Base-by-base conservation (phyloP, 1,140 invertebrate genomes). In the Dendroctonus valens region DNA sequence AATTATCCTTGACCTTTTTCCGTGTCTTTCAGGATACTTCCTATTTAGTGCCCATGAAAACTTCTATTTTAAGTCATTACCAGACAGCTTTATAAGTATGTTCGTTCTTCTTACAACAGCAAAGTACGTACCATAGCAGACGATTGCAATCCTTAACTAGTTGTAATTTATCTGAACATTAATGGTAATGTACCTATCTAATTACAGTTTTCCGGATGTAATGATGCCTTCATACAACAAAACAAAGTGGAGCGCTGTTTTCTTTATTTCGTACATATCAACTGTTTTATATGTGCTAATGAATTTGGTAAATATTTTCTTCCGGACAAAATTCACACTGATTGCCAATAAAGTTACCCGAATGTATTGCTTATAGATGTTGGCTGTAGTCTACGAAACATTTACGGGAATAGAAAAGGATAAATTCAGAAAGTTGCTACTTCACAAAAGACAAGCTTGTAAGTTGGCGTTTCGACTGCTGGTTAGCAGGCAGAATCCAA, bases 31-130 rank as follows among this genome's bases (percentile, higher is more conserved):
- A 65, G 92, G 91, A 3, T 94, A 90, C 76, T 95, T 91, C 77
- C 78, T 96, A 66, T 95, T 95, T 78, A 86, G 84, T 55, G 82
- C 80, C 67, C 84, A 89, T 73, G 81, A 86, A 41, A 91, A 93
- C 78, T 83, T 86, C 69, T 90, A 93, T 79, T 95, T 94, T 76
- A 79, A 79, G 51, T 89, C 90, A 2, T 81, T 95, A 41, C 85
- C 87, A 71, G 87, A 91, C 75, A 93, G 91, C 68, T 95, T 95
- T 79, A 89, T 96, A 67, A 94, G 88, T 75, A 86, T 96, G 74
- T 96, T 95, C 79, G 91, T 96, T 48, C 82, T 96, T 14, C 81
- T 96, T 0, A 96, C 94, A 0, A 95, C 93, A 14, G 92, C 93
- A 63, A 96, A 96, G 92, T 95, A 83, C 86, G 88, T 26, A 26